Conservation (phyloP, 53 echinoderm and acorn worm genomes). For the Stichopus horrens region DNA sequence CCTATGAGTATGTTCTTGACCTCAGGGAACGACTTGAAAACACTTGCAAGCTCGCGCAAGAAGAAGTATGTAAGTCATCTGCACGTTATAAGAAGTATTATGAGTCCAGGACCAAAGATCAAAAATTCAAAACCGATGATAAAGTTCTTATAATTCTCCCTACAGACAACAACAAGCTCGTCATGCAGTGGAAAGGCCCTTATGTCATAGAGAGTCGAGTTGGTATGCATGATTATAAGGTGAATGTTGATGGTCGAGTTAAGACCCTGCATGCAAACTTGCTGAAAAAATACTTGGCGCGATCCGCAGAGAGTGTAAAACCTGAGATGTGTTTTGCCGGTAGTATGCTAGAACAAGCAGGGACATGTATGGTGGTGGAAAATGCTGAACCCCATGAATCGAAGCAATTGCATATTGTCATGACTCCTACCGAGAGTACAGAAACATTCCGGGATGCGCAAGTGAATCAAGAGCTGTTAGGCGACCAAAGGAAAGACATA, state of each 20-base stretch:
- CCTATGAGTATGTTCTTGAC: constrained; percentile 34
- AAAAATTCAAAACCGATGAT: constrained; percentile 43
- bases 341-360: background rate
- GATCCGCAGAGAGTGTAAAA: background rate
- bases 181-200: constrained; percentile 61
- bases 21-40: constrained; percentile 37
- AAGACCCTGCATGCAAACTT: constrained; percentile 52
- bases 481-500: background rate
- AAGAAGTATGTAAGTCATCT: constrained; percentile 39
- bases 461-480: background rate
- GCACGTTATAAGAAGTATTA: constrained; percentile 46
- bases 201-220: constrained; percentile 33
- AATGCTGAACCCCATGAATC: background rate
- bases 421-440: background rate
- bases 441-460: constrained; percentile 1
- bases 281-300: constrained; percentile 33
- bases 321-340: background rate
- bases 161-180: constrained; percentile 46
- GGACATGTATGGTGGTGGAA: constrained; percentile 4
- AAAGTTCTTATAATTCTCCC: constrained; percentile 38
- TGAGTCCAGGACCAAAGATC: constrained; percentile 14
- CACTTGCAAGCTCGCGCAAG: constrained; percentile 46
- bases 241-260: constrained; percentile 10
- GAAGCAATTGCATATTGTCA: background rate
- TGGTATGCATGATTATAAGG: constrained; percentile 30